phyloP scores from a whole-genome alignment of 2,888 invertebrate species.

The Ochropacha duplaris region DNA sequence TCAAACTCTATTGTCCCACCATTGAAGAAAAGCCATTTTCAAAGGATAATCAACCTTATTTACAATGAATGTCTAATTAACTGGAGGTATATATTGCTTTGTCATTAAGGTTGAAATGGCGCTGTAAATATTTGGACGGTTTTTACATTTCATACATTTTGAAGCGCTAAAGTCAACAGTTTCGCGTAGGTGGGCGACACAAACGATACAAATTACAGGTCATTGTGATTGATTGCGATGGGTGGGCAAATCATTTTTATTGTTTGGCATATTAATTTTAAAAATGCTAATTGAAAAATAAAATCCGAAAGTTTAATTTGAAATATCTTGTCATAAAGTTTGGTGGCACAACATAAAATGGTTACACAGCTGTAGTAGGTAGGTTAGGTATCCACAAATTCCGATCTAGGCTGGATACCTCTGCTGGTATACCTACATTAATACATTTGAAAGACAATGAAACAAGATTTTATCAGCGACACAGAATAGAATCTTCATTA shows the following conservation, averaged over 20 bases:
- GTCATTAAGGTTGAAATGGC: neutral
- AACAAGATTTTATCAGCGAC: neutral
- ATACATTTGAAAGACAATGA: neutral
- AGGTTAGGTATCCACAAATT: neutral
- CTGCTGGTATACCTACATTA: neutral
- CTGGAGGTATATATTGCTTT: neutral
- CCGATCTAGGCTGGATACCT: neutral
- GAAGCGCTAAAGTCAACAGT: constrained; percentile 27
- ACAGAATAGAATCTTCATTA: constrained; percentile 13
- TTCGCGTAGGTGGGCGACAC: constrained; percentile 59
- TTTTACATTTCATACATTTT: neutral
- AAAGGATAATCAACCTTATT: constrained; percentile 32
- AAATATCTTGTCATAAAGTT: neutral
- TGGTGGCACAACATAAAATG: neutral
- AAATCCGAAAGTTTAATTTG: neutral
- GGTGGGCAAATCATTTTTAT: constrained; percentile 43
- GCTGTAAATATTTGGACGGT: neutral
- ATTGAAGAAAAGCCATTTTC: neutral
- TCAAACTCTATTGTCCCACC: constrained; percentile 66
- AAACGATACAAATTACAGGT: constrained; percentile 54
- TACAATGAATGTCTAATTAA: constrained; percentile 12
- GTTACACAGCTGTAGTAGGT: neutral
- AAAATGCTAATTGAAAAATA: constrained; percentile 35
- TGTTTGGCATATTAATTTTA: constrained; percentile 42
- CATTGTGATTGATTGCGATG: constrained; percentile 62